Percentiles rank a stretch among this genome's conserved stretches.
These are phyloP conservation scores for Agrochola lychnidis DNA, from an alignment of 2,888 invertebrate genomes.

Conservation along the genomic window DNA sequence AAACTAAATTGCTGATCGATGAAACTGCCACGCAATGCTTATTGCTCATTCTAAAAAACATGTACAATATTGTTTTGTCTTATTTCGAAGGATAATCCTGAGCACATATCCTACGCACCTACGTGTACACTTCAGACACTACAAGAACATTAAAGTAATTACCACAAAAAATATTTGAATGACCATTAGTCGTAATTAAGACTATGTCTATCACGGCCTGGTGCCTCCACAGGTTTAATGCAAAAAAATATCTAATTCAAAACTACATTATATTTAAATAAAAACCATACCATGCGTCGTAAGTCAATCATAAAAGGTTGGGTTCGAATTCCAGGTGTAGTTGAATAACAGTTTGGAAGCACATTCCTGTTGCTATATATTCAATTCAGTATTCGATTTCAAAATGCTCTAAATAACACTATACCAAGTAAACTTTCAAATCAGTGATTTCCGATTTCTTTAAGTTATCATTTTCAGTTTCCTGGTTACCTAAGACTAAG, in stretches of 20 bases:
- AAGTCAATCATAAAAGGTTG: not conserved
- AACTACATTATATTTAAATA: not conserved
- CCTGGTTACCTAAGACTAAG: too few species aligned
- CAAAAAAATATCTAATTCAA: not conserved
- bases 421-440: not conserved
- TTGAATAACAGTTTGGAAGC: not conserved
- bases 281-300: not conserved
- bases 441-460: too few species aligned
- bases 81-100: not conserved
- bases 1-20: constrained; percentile 17
- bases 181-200: not conserved
- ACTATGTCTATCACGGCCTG: not conserved
- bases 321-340: too few species aligned
- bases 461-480: not conserved
- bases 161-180: not conserved
- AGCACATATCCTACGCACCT: not conserved
- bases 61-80: not conserved
- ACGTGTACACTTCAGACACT: not conserved
- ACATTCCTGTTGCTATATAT: not conserved
- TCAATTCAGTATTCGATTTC: too few species aligned
- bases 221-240: not conserved
- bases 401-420: not conserved
- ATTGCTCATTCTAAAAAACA: not conserved
- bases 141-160: not conserved
- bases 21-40: constrained; percentile 21